Percentiles rank a stretch among this genome's conserved stretches.
Conservation (phyloP, 2,113 vertebrate species). For the Sylvia atricapilla region DNA sequence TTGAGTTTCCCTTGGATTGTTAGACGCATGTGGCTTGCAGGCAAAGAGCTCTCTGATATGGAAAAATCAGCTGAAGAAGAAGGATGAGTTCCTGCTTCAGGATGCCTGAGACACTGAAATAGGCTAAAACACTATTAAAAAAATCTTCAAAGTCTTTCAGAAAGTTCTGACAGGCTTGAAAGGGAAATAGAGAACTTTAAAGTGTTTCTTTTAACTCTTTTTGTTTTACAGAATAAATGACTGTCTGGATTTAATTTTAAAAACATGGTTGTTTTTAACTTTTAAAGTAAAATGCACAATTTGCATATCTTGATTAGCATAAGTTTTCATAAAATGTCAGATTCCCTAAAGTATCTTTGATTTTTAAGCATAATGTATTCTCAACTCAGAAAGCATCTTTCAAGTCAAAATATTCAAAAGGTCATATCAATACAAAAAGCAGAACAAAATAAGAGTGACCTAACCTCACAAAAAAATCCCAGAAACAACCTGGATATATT, state of each 20-base stretch:
- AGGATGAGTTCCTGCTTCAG: constrained; percentile 54
- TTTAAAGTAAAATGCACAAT: not conserved
- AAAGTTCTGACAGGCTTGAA: constrained; percentile 45
- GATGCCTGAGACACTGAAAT: constrained; percentile 34
- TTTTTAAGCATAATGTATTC: not conserved
- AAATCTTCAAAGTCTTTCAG: constrained; percentile 50
- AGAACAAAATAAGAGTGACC: not conserved
- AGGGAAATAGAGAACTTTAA: constrained; percentile 45
- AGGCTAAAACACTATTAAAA: not conserved
- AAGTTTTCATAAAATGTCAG: not conserved
- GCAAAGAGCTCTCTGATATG: constrained; percentile 31
- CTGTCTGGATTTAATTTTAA: constrained; percentile 30
- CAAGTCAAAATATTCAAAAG: not conserved
- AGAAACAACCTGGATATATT: not conserved
- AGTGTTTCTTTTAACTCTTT: constrained; percentile 27
- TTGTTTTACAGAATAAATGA: constrained; percentile 15
- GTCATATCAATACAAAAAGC: not conserved
- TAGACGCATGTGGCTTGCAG: constrained; percentile 56
- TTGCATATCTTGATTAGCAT: not conserved
- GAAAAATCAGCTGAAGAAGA: constrained; percentile 42
- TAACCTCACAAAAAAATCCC: not conserved
- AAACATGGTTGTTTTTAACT: not conserved
- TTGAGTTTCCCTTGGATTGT: not conserved
- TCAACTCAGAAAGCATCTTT: not conserved
- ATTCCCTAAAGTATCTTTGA: not conserved